A percentile compares a stretch with the other conserved stretches of the same genome.
Evolutionary conservation across 2,797 vertebrate species (phyloP).

Genomic region (Aplochiton taeniatus): DNA sequence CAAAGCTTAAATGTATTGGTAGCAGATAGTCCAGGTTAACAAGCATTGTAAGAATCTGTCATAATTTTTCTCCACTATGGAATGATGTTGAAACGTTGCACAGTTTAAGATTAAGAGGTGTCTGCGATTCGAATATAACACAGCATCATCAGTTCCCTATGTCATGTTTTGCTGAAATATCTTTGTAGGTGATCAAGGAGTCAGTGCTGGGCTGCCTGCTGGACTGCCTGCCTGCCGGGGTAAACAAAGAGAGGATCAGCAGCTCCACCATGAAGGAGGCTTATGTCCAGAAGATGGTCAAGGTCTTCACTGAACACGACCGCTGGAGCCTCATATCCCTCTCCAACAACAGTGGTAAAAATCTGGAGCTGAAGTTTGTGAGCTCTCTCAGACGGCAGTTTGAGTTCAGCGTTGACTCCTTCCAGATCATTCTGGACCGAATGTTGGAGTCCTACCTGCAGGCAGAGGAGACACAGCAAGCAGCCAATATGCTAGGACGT

Average conservation of each 20-base stretch:
- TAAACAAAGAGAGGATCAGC: slow-evolving; percentile 94
- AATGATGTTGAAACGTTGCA: no score
- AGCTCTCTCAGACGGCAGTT: slow-evolving; percentile 88
- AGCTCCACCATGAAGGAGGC: slow-evolving; percentile 91
- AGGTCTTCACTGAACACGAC: slow-evolving; percentile 89
- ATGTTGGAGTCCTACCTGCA: slow-evolving; percentile 84
- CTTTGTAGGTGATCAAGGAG: slow-evolving; percentile 88
- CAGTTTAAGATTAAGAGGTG: no score
- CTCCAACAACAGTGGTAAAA: slow-evolving; percentile 96
- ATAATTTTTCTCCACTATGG: no score
- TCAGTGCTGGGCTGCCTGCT: slow-evolving; percentile 87
- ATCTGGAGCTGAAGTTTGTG: slow-evolving; percentile 96
- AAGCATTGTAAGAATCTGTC: no score
- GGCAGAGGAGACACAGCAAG: slow-evolving; percentile 63
- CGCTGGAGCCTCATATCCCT: slow-evolving; percentile 98
- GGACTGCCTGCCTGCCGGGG: slow-evolving; percentile 88
- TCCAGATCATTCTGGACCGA: slow-evolving; percentile 92
- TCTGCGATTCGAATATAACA: not conserved
- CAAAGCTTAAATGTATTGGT: no score
- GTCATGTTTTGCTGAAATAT: slow-evolving; percentile 42
- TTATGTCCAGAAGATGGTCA: slow-evolving; percentile 99
- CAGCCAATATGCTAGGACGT: slow-evolving; percentile 41
- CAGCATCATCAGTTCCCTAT: slow-evolving; percentile 32
- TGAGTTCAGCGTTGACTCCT: slow-evolving; percentile 98
- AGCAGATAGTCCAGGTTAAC: no score